Percentiles rank a stretch among this genome's conserved stretches.
Evolutionary conservation across 2,797 vertebrate genomes (phyloP).

Genomic region (Sebastes kiyomatsui): DNA sequence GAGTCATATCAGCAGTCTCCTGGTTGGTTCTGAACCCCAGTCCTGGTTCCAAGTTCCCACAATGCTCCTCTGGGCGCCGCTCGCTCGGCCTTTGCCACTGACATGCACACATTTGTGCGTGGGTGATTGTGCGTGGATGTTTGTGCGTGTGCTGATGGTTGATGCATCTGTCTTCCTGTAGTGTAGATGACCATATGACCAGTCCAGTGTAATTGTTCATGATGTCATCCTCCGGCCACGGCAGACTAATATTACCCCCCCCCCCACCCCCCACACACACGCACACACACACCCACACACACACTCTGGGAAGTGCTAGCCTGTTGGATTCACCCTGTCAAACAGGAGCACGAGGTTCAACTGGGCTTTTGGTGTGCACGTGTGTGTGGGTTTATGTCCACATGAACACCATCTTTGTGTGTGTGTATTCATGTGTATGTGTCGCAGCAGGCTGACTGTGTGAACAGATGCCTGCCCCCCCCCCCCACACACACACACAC

Average conservation of each 20-base stretch:
- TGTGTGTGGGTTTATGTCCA: background rate
- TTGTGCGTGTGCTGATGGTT: background rate
- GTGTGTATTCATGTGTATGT: too few relatives aligned
- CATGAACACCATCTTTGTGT: too few relatives aligned
- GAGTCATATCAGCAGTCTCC: background rate
- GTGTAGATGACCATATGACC: conserved; percentile 4
- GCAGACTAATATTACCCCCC: background rate
- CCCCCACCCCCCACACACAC: background rate
- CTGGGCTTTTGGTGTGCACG: background rate
- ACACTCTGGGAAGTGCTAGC: background rate
- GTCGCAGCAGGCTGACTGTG: too few relatives aligned
- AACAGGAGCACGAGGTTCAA: conserved; percentile 4
- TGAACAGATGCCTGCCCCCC: too few relatives aligned
- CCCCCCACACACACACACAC: too few relatives aligned
- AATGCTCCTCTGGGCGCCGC: conserved; percentile 8
- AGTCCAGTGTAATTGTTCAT: conserved; percentile 7
- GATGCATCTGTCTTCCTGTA: conserved; percentile 36
- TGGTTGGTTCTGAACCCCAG: background rate
- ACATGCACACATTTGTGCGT: background rate
- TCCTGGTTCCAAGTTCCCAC: conserved; percentile 26
- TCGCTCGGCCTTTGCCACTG: background rate
- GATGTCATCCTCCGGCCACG: too few relatives aligned
- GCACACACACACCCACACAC: conserved; percentile 6
- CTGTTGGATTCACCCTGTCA: conserved; percentile 35
- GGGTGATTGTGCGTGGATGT: background rate